A percentile compares a stretch with the other conserved stretches of the same genome.
Conservation (phyloP, 2,797 vertebrate genomes). For the Chelonia mydas region DNA sequence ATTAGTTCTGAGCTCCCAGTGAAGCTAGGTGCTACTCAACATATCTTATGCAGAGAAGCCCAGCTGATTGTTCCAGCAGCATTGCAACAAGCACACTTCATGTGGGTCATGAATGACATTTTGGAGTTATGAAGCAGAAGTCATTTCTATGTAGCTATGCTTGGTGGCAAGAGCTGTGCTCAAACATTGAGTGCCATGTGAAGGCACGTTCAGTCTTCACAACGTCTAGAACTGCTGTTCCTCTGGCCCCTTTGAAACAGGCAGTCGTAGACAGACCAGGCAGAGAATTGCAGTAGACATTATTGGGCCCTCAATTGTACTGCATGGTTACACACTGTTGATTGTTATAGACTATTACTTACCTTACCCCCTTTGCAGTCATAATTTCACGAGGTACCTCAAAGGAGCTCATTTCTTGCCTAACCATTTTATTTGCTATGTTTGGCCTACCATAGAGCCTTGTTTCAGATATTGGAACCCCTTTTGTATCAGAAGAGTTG, state of each 20-base stretch:
- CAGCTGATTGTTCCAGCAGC: not conserved
- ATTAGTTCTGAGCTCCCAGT: not conserved
- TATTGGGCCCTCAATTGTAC: not conserved
- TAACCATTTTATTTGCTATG: not conserved
- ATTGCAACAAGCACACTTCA: not conserved
- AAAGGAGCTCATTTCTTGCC: not conserved
- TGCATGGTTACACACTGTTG: not conserved
- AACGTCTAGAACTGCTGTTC: not conserved
- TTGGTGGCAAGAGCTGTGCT: not conserved
- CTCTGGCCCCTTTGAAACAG: not conserved
- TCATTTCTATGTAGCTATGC: not conserved
- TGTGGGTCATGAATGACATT: not conserved
- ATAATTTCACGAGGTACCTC: not conserved
- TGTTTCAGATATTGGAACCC: not conserved
- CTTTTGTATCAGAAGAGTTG: not conserved
- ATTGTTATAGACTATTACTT: not conserved
- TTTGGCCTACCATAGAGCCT: not conserved
- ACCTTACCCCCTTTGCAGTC: not conserved
- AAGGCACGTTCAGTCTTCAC: not conserved
- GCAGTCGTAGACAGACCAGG: not conserved
- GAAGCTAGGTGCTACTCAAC: not conserved
- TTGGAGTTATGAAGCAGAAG: not conserved
- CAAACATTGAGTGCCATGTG: not conserved
- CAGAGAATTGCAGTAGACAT: not conserved
- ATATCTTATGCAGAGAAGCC: not conserved